phyloP scores from a whole-genome alignment of 2,888 invertebrate species.

The Kuschelorhynchus macadamiae region DNA sequence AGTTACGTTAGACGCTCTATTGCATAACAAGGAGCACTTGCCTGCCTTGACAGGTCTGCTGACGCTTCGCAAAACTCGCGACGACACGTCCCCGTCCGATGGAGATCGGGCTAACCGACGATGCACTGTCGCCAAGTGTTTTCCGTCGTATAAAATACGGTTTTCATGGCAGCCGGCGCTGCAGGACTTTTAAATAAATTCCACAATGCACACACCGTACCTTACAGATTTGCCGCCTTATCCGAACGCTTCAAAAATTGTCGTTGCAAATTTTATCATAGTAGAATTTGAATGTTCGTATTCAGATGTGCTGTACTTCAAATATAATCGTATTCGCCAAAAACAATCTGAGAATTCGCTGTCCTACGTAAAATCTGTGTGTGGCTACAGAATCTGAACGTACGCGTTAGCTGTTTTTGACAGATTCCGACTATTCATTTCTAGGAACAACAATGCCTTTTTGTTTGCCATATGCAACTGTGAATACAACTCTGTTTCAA shows the following conservation, averaged over 20 bases:
- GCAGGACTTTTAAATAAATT: background rate
- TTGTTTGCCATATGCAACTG: slow-evolving; percentile 2
- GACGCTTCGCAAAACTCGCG: background rate
- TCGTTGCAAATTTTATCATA: slow-evolving; percentile 4
- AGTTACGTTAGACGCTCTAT: slow-evolving; percentile 1
- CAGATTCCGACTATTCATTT: slow-evolving; percentile 2
- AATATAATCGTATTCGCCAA: slow-evolving; percentile 4
- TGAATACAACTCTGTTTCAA: background rate
- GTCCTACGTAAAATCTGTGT: background rate
- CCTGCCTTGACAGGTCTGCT: background rate
- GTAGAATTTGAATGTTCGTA: slow-evolving; percentile 6
- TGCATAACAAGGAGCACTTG: background rate
- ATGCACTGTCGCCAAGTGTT: background rate
- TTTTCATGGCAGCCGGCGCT: background rate
- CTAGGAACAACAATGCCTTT: background rate
- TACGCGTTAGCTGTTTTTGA: slow-evolving; percentile 2
- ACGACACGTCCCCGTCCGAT: too few species aligned
- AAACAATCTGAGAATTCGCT: slow-evolving; percentile 2
- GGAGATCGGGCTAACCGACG: background rate
- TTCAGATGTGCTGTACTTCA: background rate
- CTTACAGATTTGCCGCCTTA: slow-evolving; percentile 4
- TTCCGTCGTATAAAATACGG: background rate
- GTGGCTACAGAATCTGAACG: slow-evolving; percentile 4
- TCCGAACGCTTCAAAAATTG: background rate
- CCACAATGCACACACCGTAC: background rate